A percentile compares a stretch with the other conserved stretches of the same genome.
These are phyloP conservation scores for Beris chalybata DNA, from an alignment of 2,888 invertebrate species.

Conservation along the genomic window DNA sequence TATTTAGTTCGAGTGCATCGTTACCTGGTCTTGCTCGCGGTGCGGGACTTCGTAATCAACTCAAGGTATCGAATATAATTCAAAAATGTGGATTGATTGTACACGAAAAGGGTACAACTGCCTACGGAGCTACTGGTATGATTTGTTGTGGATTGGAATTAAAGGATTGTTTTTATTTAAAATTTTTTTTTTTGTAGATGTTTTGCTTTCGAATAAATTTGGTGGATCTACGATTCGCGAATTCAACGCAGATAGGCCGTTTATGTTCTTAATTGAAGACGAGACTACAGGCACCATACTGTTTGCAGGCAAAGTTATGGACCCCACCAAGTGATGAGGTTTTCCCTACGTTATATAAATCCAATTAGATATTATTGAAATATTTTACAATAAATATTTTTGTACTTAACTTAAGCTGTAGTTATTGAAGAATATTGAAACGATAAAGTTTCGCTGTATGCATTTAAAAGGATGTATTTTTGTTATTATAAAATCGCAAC, in stretches of 20 bases:
- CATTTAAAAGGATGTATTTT: too few species aligned
- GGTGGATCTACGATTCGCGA: conserved; percentile 63
- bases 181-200: conserved; percentile 51
- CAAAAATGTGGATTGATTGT: conserved; percentile 78
- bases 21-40: conserved; percentile 70
- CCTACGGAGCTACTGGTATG: conserved; percentile 65
- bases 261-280: conserved; percentile 79
- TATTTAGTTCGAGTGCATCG: conserved; percentile 71
- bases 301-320: conserved; percentile 72
- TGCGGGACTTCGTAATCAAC: conserved; percentile 56
- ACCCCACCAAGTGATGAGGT: conserved; percentile 58
- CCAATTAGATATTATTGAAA: too few species aligned
- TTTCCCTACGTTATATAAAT: too few species aligned
- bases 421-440: too few species aligned
- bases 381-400: too few species aligned
- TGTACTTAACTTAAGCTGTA: too few species aligned
- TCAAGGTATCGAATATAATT: conserved; percentile 69
- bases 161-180: conserved; percentile 42
- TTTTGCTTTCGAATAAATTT: conserved; percentile 73
- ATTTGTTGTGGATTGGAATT: background rate
- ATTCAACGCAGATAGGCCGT: conserved; percentile 74
- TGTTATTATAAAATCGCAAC: too few species aligned
- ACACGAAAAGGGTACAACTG: conserved; percentile 73
- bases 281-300: conserved; percentile 71
- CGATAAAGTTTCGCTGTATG: too few species aligned